phyloP scores from a whole-genome alignment of 2,113 vertebrate genomes.

The Myrmecobius fasciatus region DNA sequence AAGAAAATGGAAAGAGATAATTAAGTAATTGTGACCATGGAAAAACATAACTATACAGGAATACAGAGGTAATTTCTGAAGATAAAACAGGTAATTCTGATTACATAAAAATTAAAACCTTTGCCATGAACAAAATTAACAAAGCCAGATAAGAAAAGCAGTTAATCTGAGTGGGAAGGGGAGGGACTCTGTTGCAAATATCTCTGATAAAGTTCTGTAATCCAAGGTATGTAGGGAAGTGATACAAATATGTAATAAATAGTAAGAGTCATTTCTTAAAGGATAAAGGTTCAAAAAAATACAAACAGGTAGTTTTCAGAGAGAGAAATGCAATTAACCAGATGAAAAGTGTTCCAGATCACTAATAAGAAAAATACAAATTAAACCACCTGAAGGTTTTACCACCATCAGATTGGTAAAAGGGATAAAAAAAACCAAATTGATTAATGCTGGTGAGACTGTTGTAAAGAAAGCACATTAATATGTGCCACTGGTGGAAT shows the following conservation, averaged over 20 bases:
- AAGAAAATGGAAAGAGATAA: background rate
- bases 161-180: background rate
- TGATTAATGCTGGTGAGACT: background rate
- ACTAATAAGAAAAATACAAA: background rate
- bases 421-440: background rate
- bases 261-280: background rate
- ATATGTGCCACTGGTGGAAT: background rate
- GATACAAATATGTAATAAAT: too few species aligned
- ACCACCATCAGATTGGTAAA: background rate
- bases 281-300: background rate
- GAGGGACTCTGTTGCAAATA: background rate
- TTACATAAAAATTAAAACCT: background rate
- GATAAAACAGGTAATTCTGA: background rate
- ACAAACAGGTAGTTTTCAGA: background rate
- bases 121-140: background rate
- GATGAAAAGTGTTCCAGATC: background rate
- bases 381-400: background rate
- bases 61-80: background rate
- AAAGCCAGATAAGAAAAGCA: background rate
- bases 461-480: background rate
- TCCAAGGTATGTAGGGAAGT: too few species aligned
- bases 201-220: too few species aligned
- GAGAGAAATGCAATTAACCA: background rate
- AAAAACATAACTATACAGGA: background rate
- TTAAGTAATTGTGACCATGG: background rate